Conservation (phyloP, 2,113 vertebrate species). For the Seriola rivoliana region DNA sequence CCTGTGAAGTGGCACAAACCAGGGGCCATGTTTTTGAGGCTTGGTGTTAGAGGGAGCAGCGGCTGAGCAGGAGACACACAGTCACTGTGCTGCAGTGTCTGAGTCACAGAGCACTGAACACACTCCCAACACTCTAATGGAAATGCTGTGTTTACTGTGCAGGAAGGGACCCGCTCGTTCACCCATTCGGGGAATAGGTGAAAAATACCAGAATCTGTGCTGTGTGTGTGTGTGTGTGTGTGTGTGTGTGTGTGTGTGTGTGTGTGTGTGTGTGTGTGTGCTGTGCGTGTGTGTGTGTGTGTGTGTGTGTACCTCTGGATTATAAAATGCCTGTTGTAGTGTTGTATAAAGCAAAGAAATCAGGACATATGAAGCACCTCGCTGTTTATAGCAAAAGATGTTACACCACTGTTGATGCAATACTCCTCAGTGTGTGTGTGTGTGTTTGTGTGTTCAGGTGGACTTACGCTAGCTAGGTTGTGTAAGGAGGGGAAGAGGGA, state of each 20-base stretch:
- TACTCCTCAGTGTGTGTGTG: slow-evolving; percentile 27
- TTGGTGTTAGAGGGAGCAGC: slow-evolving; percentile 51
- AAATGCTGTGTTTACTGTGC: slow-evolving; percentile 75
- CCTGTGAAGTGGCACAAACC: slow-evolving; percentile 69
- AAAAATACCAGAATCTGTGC: slow-evolving; percentile 45
- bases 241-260: slow-evolving; percentile 14
- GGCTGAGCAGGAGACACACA: slow-evolving; percentile 62
- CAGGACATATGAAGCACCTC: slow-evolving; percentile 31
- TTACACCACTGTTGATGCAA: slow-evolving; percentile 41
- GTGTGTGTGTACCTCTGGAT: slow-evolving; percentile 7
- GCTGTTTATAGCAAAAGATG: slow-evolving; percentile 35
- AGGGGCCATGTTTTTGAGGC: slow-evolving; percentile 69
- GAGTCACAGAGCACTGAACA: slow-evolving; percentile 78
- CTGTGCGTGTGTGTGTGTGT: neutral
- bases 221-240: slow-evolving; percentile 31
- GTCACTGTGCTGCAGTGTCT: slow-evolving; percentile 78
- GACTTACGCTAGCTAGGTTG: slow-evolving; percentile 50
- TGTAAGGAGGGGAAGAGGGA: slow-evolving; percentile 44
- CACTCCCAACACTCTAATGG: slow-evolving; percentile 74
- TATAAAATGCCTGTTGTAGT: slow-evolving; percentile 42
- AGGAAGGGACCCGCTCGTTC: slow-evolving; percentile 60
- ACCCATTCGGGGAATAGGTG: slow-evolving; percentile 65
- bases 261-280: slow-evolving; percentile 4
- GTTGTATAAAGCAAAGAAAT: slow-evolving; percentile 54
- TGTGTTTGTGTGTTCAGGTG: slow-evolving; percentile 55